Base-by-base conservation (phyloP, 2,113 vertebrate species). In the Eurypyga helias region DNA sequence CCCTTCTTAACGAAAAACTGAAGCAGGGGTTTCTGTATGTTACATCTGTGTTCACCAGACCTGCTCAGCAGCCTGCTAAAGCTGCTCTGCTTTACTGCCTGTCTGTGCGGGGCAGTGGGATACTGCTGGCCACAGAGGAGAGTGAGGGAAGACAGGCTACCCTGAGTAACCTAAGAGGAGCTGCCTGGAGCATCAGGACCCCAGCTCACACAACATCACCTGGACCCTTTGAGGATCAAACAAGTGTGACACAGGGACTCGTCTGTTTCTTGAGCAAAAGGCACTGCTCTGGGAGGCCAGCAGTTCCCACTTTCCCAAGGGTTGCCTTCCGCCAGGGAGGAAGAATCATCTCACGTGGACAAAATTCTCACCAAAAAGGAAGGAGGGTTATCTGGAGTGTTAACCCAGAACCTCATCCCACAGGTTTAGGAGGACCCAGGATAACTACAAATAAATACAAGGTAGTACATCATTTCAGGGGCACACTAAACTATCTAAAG, bases 101-200 rank as follows among this genome's bases (percentile, higher is more conserved):
- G 2, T 20, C 38, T 41, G 36, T 48, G 7, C 11, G 3, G 33
- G 46, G 10, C 65, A 64, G 20, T 4, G 29, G 45, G 25, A 61
- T 16, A 24, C 24, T 14, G 7, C 2, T 64, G 70, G 14, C 16
- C 34, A 5, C 65, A 52, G 17, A 28, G 8, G 6, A 4, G 12
- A 51, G 26, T 6, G 52, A 64, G 33, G 18, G 38, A 76, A 65
- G 38, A 43, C 0, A 5, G 13, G 25, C 18, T 92, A 41, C 38
- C 13, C 11, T 34, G 7, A n/a, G 43, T 4, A 52, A 46, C 2
- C 0, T 4, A 4, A 38, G 26, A n/a, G 8, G 1, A 11, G 11
- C 11, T n/a, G 13, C 19, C 33, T 33, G n/a, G 2, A 25, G 14
- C 48, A 16, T 13, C 36, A 54, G 46, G 33, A 48, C 4, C 4